phyloP scores from a whole-genome alignment of 2,113 vertebrate genomes.

The Serinus canaria region DNA sequence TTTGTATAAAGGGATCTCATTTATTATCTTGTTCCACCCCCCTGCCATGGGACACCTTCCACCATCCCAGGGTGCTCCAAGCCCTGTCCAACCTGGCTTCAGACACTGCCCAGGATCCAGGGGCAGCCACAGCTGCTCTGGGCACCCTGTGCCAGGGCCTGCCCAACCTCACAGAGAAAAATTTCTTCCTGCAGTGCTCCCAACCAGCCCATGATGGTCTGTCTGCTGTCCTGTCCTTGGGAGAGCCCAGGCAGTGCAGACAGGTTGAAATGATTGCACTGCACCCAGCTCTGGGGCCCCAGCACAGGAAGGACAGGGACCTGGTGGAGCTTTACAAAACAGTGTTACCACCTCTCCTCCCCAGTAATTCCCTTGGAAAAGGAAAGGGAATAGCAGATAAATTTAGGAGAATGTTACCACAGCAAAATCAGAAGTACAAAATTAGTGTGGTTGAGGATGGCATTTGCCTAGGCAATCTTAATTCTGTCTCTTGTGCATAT shows the following conservation, averaged over 20 bases:
- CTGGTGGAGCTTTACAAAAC: neutral
- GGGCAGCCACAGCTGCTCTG: neutral
- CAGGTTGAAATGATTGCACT: neutral
- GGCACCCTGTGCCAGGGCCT: neutral
- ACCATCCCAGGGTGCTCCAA: neutral
- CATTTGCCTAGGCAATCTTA: neutral
- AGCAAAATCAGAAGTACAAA: neutral
- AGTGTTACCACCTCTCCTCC: neutral
- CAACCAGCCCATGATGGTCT: neutral
- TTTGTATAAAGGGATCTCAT: neutral
- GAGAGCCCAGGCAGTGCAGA: neutral
- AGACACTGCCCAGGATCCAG: neutral
- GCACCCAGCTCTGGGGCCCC: neutral
- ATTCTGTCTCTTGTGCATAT: neutral
- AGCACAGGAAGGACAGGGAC: neutral
- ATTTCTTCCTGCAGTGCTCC: neutral
- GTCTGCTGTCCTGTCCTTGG: neutral
- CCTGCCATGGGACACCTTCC: neutral
- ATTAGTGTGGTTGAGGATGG: neutral
- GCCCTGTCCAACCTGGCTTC: fast-evolving
- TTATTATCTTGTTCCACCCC: neutral
- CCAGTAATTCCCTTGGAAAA: neutral
- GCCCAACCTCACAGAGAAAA: fast-evolving
- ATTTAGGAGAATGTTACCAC: neutral
- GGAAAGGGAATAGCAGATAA: neutral